A percentile compares a stretch with the other conserved stretches of the same genome.
Conservation (phyloP, 2,113 vertebrate genomes). For the Eurystomus gularis region DNA sequence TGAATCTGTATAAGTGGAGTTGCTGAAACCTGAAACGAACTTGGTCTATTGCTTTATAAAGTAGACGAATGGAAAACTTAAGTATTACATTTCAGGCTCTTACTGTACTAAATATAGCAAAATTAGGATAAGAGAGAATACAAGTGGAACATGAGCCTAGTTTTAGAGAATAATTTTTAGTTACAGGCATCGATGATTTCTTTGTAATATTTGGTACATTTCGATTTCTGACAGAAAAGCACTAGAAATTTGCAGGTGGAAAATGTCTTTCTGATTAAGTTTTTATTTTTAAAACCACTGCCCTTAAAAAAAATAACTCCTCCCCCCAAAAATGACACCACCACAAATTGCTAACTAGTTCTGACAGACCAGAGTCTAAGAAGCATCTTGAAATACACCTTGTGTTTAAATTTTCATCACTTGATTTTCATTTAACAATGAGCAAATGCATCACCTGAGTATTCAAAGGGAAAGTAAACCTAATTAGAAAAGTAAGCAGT, state of each 20-base stretch:
- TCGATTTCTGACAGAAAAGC: not conserved
- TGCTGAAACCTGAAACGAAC: conserved; percentile 47
- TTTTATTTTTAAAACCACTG: not conserved
- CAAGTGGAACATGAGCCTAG: not conserved
- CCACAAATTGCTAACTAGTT: not conserved
- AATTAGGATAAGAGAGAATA: conserved; percentile 24
- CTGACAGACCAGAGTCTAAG: not conserved
- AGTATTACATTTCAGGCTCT: conserved; percentile 49
- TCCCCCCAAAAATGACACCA: not conserved
- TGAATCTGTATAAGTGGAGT: conserved; percentile 38
- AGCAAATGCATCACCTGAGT: not conserved
- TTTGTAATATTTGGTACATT: not conserved
- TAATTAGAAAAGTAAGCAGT: not conserved
- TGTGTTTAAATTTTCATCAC: not conserved
- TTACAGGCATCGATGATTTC: not conserved
- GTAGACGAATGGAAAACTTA: conserved; percentile 27
- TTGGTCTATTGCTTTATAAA: conserved; percentile 30
- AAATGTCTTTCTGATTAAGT: not conserved
- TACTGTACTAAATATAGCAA: conserved; percentile 41
- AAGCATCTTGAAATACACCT: not conserved
- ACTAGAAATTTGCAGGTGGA: not conserved
- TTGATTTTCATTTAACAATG: not conserved
- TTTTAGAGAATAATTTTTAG: not conserved
- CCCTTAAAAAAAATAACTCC: not conserved
- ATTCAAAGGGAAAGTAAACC: not conserved